Percentiles rank a stretch among this genome's conserved stretches.
Evolutionary conservation across 1,140 invertebrate genomes (phyloP).

Genomic region (Drosophila punjabiensis): DNA sequence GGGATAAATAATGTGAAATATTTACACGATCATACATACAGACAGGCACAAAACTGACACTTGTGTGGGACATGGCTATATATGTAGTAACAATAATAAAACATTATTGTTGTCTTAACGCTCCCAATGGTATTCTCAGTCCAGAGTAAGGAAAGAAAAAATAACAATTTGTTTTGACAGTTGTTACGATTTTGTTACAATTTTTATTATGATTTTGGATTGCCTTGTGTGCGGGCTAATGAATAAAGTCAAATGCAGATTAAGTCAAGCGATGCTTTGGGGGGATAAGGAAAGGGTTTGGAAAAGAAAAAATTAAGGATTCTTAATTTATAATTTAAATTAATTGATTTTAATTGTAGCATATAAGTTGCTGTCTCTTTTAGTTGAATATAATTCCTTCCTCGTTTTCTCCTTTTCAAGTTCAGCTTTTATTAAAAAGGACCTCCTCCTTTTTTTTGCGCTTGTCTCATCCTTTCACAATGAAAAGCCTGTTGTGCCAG

Average conservation of each 20-base stretch:
- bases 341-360: background rate
- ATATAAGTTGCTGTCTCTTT: background rate
- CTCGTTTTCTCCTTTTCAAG: background rate
- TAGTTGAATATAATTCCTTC: background rate
- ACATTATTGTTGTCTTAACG: slow-evolving; percentile 54
- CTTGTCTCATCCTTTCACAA: slow-evolving; percentile 7
- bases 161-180: slow-evolving; percentile 55
- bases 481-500: slow-evolving; percentile 24
- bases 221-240: background rate
- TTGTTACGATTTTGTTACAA: slow-evolving; percentile 55
- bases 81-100: slow-evolving; percentile 55
- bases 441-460: background rate
- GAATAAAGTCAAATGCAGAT: slow-evolving; percentile 14
- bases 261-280: background rate
- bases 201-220: slow-evolving; percentile 39
- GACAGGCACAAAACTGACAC: slow-evolving; percentile 33
- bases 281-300: background rate
- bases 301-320: too few species aligned
- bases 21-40: slow-evolving; percentile 56
- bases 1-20: slow-evolving; percentile 78
- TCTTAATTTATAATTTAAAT: background rate
- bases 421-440: slow-evolving; percentile 44
- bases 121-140: slow-evolving; percentile 23
- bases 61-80: slow-evolving; percentile 16
- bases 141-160: slow-evolving; percentile 6